These are phyloP conservation scores for Meloidogyne exigua DNA, from an alignment of 1,140 invertebrate species.

Conservation along the genomic window DNA sequence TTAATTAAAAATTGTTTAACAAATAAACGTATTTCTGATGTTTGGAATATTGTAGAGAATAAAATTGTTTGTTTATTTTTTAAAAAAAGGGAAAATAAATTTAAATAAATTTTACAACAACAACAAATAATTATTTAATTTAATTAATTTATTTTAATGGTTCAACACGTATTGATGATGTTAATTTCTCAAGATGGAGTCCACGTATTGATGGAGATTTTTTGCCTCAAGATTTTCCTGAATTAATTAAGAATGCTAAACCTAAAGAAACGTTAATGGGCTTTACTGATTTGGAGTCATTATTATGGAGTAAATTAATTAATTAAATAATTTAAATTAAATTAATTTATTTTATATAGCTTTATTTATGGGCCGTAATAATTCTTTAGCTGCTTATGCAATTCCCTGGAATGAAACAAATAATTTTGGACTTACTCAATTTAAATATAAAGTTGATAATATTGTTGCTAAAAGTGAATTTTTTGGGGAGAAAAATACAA, in stretches of 20 bases:
- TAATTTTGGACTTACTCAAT: constrained; percentile 14
- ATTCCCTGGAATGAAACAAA: constrained; percentile 26
- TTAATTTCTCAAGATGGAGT: constrained; percentile 11
- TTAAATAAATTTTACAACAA: no score
- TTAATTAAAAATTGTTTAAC: not conserved
- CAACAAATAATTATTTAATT: no score
- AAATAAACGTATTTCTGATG: constrained; percentile 2
- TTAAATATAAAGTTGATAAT: constrained; percentile 30
- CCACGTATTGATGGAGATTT: constrained; percentile 35
- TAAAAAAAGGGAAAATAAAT: not conserved
- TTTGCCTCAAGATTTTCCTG: constrained; percentile 31
- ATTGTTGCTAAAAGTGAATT: constrained; percentile 32
- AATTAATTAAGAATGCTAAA: constrained; percentile 25
- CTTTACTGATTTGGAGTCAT: constrained; percentile 32
- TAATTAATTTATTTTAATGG: not conserved
- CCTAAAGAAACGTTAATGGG: constrained; percentile 40
- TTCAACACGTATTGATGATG: constrained; percentile 9
- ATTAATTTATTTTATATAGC: not conserved
- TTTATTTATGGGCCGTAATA: not conserved
- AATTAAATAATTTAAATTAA: not conserved
- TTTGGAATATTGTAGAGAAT: constrained; percentile 9
- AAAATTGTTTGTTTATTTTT: not conserved
- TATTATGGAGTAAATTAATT: constrained; percentile 41
- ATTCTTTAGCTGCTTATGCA: not conserved
- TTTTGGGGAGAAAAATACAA: constrained; percentile 27